Percentiles rank a stretch among this genome's conserved stretches.
Evolutionary conservation across 2,888 invertebrate species (phyloP).

Genomic region (Sinohyriopsis cumingii): DNA sequence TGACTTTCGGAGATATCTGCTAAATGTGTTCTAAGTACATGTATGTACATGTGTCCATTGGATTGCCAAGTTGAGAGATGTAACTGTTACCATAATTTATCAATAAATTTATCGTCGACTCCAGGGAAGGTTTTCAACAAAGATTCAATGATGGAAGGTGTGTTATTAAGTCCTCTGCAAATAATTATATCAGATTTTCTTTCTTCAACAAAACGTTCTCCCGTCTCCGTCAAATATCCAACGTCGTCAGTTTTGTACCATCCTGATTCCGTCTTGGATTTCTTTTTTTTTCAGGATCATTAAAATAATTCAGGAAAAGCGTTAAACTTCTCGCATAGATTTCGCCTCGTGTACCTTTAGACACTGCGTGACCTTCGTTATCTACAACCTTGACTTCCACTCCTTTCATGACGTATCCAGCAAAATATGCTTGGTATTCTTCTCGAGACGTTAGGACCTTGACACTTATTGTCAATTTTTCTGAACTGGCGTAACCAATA

Average conservation of each 20-base stretch:
- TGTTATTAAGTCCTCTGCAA: constrained; percentile 17
- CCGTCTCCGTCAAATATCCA: constrained; percentile 16
- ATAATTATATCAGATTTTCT: constrained; percentile 21
- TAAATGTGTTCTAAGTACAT: too few relatives aligned
- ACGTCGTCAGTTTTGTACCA: constrained; percentile 30
- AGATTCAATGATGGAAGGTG: constrained; percentile 18
- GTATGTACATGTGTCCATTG: too few relatives aligned
- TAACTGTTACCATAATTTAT: too few relatives aligned
- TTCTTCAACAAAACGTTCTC: constrained; percentile 19
- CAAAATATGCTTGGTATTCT: constrained; percentile 7
- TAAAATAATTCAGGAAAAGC: constrained; percentile 16
- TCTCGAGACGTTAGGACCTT: neutral
- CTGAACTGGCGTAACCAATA: constrained; percentile 15
- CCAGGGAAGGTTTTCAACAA: constrained; percentile 11
- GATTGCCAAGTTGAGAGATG: too few relatives aligned
- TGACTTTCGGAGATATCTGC: too few relatives aligned
- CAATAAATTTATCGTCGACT: too few relatives aligned
- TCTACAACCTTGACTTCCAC: constrained; percentile 22
- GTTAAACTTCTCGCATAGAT: constrained; percentile 11
- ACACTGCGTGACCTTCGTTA: constrained; percentile 9
- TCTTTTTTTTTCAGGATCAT: constrained; percentile 18
- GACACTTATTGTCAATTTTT: neutral
- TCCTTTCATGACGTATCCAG: constrained; percentile 8
- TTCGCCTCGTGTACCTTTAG: constrained; percentile 19
- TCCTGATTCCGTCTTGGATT: constrained; percentile 9